Evolutionary conservation across 1,140 invertebrate genomes (phyloP).

Genomic region (Euwallacea fornicatus): DNA sequence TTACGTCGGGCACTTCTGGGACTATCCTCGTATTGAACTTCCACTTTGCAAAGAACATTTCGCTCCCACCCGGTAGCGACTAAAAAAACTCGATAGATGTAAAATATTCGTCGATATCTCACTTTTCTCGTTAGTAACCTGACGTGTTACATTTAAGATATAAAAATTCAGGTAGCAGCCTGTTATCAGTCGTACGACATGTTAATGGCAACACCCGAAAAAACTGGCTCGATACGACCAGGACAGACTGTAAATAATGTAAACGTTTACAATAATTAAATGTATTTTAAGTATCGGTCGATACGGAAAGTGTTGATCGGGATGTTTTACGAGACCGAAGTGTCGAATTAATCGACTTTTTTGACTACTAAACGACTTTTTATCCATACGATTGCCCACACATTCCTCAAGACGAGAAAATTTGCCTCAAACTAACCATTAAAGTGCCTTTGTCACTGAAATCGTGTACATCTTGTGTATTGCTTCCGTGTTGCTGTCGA

Average conservation of each 20-base stretch:
- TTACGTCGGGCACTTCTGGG: no score
- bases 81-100: no score
- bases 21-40: no score
- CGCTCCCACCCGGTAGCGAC: no score
- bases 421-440: not conserved
- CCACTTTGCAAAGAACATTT: no score
- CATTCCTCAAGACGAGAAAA: no score
- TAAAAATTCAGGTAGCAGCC: no score
- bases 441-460: not conserved
- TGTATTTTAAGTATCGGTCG: slow-evolving; percentile 17
- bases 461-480: slow-evolving; percentile 8
- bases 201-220: slow-evolving; percentile 10
- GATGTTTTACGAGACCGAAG: slow-evolving; percentile 14
- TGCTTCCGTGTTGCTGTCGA: slow-evolving; percentile 8
- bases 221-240: slow-evolving; percentile 11
- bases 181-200: slow-evolving; percentile 4
- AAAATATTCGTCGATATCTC: no score
- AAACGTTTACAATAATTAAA: slow-evolving; percentile 19
- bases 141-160: no score
- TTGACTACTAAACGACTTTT: not conserved
- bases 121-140: no score
- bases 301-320: slow-evolving; percentile 8
- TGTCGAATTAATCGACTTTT: slow-evolving; percentile 5
- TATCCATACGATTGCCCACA: not conserved
- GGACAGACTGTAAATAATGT: slow-evolving; percentile 12